Evolutionary conservation across 2,888 invertebrate species (phyloP), one percentile per base, ranked within the genome.

Genomic region (Phrixothrix hirtus): DNA sequence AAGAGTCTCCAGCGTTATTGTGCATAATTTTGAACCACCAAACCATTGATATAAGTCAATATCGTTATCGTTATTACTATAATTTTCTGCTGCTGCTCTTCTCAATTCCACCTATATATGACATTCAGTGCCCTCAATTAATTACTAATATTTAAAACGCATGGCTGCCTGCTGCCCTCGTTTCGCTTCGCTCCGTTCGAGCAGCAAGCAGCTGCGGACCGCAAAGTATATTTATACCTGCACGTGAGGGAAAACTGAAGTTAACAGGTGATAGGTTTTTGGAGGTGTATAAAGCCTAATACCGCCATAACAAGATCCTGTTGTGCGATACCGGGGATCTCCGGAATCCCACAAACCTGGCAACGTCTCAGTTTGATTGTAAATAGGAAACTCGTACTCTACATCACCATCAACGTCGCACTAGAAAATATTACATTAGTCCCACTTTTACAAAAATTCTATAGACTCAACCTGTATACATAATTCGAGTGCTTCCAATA

Each of bases 321-420:
- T 68, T 2, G 71, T 67, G 29, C 74, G 66, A 60, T 79, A 79
- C 27, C 80, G 73, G 2, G 78, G 75, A 68, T 82, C 80, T 60
- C 78, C 77, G 25, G 80, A 76, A 65, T 85, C 83, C 86, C 86
- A 87, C 16, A 87, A 73, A n/a, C 85, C 85, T 17, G 81, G 81
- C 13, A 86, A 69, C 2, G 83, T 82, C 71, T 86, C 86, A 2
- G 83, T 80, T 57, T 84, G 78, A 68, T 83, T 83, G 67, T 87
- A 83, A 63, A 86, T 83, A 0, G 89, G 88, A 67, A 89, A 87
- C 74, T 89, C 89, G 69, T 85, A 89, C 64, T 88, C 87, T 9
- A 84, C 75, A 64, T 88, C 87, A 1, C 83, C 86, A 49, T 86
- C 86, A 21, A 83, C 81, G 62, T 87, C 86, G 70, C 85, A 86